Conservation (phyloP, 2,113 vertebrate species). For the Gobio gobio region DNA sequence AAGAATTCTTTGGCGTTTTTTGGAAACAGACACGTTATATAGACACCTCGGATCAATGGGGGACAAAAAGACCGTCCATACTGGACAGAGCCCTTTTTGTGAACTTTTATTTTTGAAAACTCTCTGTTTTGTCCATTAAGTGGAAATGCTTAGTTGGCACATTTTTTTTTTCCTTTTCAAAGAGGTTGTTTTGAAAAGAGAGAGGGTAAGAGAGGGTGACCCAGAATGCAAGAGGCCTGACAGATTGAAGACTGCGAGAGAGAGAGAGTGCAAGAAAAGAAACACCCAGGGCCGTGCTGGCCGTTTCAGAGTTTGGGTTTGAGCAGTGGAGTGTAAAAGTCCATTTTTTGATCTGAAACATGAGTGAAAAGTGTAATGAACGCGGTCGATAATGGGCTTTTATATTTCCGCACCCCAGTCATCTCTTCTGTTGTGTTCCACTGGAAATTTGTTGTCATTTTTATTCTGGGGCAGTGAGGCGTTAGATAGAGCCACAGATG, state of each 20-base stretch:
- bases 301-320: conserved; percentile 69
- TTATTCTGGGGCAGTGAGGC: conserved; percentile 82
- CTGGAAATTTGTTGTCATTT: conserved; percentile 83
- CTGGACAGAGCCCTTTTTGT: conserved; percentile 38
- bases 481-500: conserved; percentile 74
- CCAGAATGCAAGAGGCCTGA: conserved; percentile 43
- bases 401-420: conserved; percentile 71
- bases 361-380: conserved; percentile 87
- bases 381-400: conserved; percentile 80
- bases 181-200: conserved; percentile 67
- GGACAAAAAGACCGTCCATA: background rate
- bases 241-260: conserved; percentile 39
- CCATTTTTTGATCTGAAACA: conserved; percentile 87
- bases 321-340: conserved; percentile 82
- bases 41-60: conserved; percentile 18
- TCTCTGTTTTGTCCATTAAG: conserved; percentile 65
- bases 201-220: conserved; percentile 48
- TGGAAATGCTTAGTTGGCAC: conserved; percentile 79
- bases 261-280: conserved; percentile 52
- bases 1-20: conserved; percentile 26
- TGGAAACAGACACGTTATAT: background rate
- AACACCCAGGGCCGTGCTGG: conserved; percentile 48
- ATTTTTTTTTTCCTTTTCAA: conserved; percentile 71
- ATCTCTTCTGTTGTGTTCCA: conserved; percentile 62
- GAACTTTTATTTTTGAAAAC: conserved; percentile 71